Conservation (phyloP, 2,113 vertebrate genomes). For the Cololabis saira region DNA sequence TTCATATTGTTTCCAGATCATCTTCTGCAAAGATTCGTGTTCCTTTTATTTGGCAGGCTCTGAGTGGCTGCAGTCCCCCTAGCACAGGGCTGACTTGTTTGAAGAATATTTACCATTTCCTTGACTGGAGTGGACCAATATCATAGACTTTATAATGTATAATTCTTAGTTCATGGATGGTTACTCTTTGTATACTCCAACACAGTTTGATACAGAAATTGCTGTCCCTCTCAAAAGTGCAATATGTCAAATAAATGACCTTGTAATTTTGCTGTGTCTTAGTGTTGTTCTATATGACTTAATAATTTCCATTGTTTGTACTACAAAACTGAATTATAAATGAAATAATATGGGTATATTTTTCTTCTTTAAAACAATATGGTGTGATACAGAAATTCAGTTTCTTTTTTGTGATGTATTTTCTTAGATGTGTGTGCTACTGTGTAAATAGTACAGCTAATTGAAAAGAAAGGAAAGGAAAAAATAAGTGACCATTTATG, state of each 20-base stretch:
- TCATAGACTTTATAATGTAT: conserved; percentile 24
- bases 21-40: background rate
- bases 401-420: background rate
- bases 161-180: conserved; percentile 27
- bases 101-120: conserved; percentile 15
- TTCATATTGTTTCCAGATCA: background rate
- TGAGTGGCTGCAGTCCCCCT: background rate
- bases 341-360: background rate
- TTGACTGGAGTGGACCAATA: conserved; percentile 1
- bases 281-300: background rate
- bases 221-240: conserved; percentile 1
- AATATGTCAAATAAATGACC: conserved; percentile 25
- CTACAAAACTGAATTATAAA: background rate
- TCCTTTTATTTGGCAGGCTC: background rate
- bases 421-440: background rate
- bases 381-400: background rate
- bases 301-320: no score
- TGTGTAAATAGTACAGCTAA: background rate
- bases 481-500: no score
- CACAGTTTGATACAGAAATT: conserved; percentile 36
- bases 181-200: conserved; percentile 44
- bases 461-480: background rate
- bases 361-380: background rate
- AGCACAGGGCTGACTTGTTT: conserved; percentile 1
- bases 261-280: background rate